Percentiles rank a stretch among this genome's conserved stretches.
Conservation (phyloP, 1,140 invertebrate genomes). For the Psilanteris sp. region DNA sequence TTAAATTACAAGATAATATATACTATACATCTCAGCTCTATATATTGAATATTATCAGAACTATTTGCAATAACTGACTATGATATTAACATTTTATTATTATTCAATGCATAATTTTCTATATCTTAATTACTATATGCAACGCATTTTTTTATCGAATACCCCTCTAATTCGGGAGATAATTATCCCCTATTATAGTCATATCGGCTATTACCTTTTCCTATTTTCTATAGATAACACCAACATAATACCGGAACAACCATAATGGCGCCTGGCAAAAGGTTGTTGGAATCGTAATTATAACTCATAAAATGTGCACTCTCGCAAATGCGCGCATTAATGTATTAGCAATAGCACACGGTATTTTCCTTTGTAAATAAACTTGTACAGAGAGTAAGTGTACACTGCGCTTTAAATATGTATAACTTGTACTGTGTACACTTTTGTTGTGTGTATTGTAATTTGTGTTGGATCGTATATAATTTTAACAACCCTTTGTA, state of each 20-base stretch:
- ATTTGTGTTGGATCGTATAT: slow-evolving; percentile 51
- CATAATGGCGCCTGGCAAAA: slow-evolving; percentile 38
- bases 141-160: slow-evolving; percentile 15
- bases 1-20: no score
- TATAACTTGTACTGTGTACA: slow-evolving; percentile 40
- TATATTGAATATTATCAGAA: no score
- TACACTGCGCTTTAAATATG: slow-evolving; percentile 47
- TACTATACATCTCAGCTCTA: no score
- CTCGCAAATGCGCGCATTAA: slow-evolving; percentile 52
- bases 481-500: slow-evolving; percentile 54
- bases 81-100: slow-evolving; percentile 11
- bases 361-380: slow-evolving; percentile 54
- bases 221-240: slow-evolving; percentile 41
- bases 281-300: slow-evolving; percentile 47
- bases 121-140: slow-evolving; percentile 38
- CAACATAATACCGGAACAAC: slow-evolving; percentile 20
- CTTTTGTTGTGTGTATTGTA: slow-evolving; percentile 51
- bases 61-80: no score
- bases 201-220: slow-evolving; percentile 38
- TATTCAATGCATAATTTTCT: slow-evolving; percentile 3
- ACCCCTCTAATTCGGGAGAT: slow-evolving; percentile 1
- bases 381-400: slow-evolving; percentile 46
- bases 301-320: slow-evolving; percentile 56
- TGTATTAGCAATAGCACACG: slow-evolving; percentile 53
- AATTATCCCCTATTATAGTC: slow-evolving; percentile 35